These are phyloP conservation scores for Phocoena sinus DNA, from an alignment of 2,113 vertebrate species.

Conservation along the genomic window DNA sequence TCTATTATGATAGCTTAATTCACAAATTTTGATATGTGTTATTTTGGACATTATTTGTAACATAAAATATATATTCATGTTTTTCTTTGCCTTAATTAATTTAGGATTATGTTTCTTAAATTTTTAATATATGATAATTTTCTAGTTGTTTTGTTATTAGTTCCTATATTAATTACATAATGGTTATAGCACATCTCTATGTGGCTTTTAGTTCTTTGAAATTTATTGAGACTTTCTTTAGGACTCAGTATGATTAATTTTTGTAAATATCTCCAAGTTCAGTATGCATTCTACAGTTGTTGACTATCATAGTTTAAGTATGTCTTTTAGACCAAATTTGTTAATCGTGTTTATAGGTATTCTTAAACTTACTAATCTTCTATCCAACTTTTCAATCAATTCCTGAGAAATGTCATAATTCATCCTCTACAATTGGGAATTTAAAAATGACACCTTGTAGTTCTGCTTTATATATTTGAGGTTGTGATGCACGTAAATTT, in stretches of 20 bases:
- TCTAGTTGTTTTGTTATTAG: not conserved
- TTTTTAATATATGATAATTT: not conserved
- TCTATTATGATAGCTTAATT: not conserved
- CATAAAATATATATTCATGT: not conserved
- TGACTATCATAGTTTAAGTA: not conserved
- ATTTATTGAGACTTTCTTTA: not conserved
- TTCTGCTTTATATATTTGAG: not conserved
- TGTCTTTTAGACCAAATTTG: not conserved
- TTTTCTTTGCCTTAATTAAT: not conserved
- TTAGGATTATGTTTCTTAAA: not conserved
- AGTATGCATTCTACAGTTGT: not conserved
- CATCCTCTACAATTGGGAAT: not conserved
- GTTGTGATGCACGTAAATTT: not conserved
- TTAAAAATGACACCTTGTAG: not conserved
- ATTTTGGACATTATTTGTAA: not conserved
- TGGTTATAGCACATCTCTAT: not conserved
- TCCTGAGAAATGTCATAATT: not conserved
- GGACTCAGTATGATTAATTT: not conserved
- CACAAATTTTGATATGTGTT: not conserved
- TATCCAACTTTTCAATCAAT: not conserved
- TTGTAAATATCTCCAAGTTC: not conserved
- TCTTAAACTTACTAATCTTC: not conserved
- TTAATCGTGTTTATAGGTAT: not conserved
- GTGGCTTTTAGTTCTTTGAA: not conserved
- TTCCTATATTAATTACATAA: not conserved